Evolutionary conservation across 2,113 vertebrate genomes (phyloP), one percentile per base, ranked within the genome.

Genomic region (Amia ocellicauda): DNA sequence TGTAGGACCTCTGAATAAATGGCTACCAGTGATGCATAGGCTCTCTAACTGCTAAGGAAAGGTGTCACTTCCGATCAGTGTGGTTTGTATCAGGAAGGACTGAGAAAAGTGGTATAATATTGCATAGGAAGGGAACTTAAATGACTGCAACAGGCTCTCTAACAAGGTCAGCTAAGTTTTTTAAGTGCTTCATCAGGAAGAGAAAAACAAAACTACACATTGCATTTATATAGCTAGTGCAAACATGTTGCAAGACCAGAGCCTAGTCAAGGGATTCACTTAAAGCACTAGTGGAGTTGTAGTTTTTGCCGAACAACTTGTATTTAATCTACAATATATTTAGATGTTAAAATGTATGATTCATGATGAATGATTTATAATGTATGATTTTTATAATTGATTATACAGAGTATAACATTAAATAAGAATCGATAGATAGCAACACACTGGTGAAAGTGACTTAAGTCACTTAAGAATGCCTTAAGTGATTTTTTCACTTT

Each of bases 11-110:
- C 63, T n/a, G 3, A 23, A 54, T 17, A 64, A 64, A 64, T 26
- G 65, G 22, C 1, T 36, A 36, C n/a, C 49, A 74, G 77, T 82
- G 80, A 84, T 83, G 80, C 80, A 83, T 80, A 72, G 72, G 23
- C 59, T 76, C 69, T 71, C 74, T 80, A 72, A 85, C 75, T 71
- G 73, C 68, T 64, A 67, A 63, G 66, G 83, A 83, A 82, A 80
- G 76, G 72, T 80, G 79, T 80, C 83, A 49, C 70, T 73, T 80
- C 71, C 66, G 58, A 84, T 84, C 78, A 79, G 66, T 60, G 66
- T 31, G 60, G 19, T 16, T 19, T 24, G 20, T 27, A 24, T 47
- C 42, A 29, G 41, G 11, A 29, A 42, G 42, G 62, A 64, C 17
- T 7, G 29, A 11, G n/a, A 45, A 64, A 57, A 8, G 20, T 20